Percentiles rank a stretch among this genome's conserved stretches.
Evolutionary conservation across 2,113 vertebrate species (phyloP).

Genomic region (Odocoileus hemionus): DNA sequence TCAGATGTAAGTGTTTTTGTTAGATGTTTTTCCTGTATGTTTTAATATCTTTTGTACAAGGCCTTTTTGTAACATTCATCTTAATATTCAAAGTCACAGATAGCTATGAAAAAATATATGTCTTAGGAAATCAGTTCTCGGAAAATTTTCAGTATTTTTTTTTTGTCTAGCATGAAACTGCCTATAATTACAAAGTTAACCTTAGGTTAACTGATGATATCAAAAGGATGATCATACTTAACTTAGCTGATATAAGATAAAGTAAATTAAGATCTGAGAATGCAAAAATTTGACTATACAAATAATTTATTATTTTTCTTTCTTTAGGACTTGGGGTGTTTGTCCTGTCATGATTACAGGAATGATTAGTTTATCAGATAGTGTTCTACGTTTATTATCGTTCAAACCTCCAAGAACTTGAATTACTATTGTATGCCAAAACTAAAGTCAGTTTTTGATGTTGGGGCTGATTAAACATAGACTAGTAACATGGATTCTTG

Average conservation of each 20-base stretch:
- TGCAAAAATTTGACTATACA: background rate
- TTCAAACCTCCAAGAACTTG: background rate
- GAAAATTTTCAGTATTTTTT: constrained; percentile 12
- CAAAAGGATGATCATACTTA: background rate
- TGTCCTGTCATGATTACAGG: background rate
- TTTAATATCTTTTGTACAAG: constrained; percentile 16
- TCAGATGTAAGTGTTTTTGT: constrained; percentile 86
- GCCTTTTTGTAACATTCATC: background rate
- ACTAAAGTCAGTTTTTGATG: constrained; percentile 13
- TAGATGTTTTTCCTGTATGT: constrained; percentile 28
- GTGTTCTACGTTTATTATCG: background rate
- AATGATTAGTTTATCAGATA: background rate
- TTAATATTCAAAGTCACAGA: background rate
- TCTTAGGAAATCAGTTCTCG: background rate
- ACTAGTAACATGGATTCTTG: background rate
- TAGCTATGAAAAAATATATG: background rate
- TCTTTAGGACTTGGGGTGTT: background rate
- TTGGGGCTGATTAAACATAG: background rate
- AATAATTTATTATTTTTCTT: background rate
- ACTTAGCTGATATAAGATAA: background rate
- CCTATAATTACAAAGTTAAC: constrained; percentile 27
- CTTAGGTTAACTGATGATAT: background rate
- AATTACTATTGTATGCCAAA: background rate
- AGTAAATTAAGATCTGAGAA: constrained; percentile 31
- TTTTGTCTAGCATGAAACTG: background rate